These are phyloP conservation scores for Tiliacea aurago DNA, from an alignment of 2,888 invertebrate species.

Conservation along the genomic window DNA sequence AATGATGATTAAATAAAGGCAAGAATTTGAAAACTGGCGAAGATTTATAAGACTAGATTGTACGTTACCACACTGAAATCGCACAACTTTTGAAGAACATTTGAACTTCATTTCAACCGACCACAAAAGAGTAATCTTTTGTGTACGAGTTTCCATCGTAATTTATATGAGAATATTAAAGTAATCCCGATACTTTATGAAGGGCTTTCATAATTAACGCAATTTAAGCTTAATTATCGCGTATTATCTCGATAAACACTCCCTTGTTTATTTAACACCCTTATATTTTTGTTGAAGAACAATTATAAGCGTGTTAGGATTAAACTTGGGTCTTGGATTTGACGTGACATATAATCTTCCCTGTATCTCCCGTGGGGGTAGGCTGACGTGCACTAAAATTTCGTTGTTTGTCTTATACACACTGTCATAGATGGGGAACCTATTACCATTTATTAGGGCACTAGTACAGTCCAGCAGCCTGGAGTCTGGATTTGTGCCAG, in stretches of 20 bases:
- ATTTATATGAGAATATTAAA: constrained; percentile 39
- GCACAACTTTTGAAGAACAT: constrained; percentile 21
- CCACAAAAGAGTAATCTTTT: constrained; percentile 8
- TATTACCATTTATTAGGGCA: too few species aligned
- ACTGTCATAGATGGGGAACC: neutral
- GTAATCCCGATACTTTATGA: constrained; percentile 42
- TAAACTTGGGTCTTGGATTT: neutral
- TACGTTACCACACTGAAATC: too few species aligned
- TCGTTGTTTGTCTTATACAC: neutral
- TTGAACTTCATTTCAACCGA: constrained; percentile 25
- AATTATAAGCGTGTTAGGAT: constrained; percentile 14
- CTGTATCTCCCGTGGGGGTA: neutral
- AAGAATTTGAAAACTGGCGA: too few species aligned
- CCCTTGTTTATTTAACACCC: constrained; percentile 13
- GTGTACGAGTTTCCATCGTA: constrained; percentile 17
- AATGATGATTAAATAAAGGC: too few species aligned
- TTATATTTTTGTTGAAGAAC: constrained; percentile 23
- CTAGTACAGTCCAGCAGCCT: too few species aligned
- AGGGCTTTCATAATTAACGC: constrained; percentile 38
- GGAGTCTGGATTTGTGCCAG: too few species aligned
- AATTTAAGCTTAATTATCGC: constrained; percentile 41
- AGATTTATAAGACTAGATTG: too few species aligned
- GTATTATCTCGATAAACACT: constrained; percentile 25
- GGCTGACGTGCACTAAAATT: too few species aligned
- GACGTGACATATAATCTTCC: neutral